Base-by-base conservation (phyloP, 2,113 vertebrate species). In the Hepsetus odoe region DNA sequence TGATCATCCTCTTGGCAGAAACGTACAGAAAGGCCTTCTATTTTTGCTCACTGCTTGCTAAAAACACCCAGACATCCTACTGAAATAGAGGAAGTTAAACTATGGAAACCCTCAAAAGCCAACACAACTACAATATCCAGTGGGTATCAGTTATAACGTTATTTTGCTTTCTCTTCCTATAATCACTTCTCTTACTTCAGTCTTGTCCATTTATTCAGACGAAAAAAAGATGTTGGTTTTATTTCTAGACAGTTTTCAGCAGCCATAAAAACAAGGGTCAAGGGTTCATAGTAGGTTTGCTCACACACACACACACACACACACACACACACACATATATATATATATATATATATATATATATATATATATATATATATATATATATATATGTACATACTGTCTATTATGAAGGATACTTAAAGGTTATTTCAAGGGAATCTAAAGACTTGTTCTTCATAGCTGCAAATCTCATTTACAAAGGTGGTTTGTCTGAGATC, bases 11-110 rank as follows among this genome's bases (percentile, higher is more conserved):
- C 61, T 55, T 61, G 53, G 61, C 68, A 46, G 44, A 56, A 76
- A 44, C 14, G 32, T 72, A 35, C 33, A 67, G 55, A 46, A 7
- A 74, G 78, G 53, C 72, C 84, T 79, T 79, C 85, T 85, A 80
- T 55, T 71, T 72, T 72, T 77, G 80, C 79, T 42, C 87, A 79
- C 85, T 76, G 80, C 80, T 59, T 55, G 69, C 22, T 68, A 84
- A 20, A 68, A 85, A 85, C 56, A 46, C 56, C 72, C 56, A 74
- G 33, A 70, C 26, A 1, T 44, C 58, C 20, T 12, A 68, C 14
- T 7, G 30, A 72, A 72, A 77, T 24, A 33, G 18, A 8, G 44
- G 46, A 24, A 72, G 11, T 51, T 75, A 11, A 18, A 42, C 26
- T 40, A 64, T 53, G 30, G 26, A 32, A 75, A 70, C 40, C 62